phyloP scores from a whole-genome alignment of 2,113 vertebrate genomes.

The Cervus canadensis region DNA sequence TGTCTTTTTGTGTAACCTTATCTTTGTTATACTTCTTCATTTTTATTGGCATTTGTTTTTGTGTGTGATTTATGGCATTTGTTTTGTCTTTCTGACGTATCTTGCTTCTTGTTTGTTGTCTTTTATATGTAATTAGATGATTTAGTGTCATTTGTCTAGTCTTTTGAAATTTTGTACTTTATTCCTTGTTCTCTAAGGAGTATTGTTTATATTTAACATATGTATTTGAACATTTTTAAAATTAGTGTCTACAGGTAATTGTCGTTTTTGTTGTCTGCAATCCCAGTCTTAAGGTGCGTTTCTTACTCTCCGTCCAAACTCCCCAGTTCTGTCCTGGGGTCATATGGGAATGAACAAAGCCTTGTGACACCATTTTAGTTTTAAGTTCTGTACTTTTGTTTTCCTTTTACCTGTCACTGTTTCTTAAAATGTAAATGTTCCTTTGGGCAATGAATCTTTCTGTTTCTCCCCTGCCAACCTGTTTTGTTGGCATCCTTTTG shows the following conservation, averaged over 20 bases:
- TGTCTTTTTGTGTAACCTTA: not conserved
- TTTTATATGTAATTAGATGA: not conserved
- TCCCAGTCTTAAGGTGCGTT: fast-evolving
- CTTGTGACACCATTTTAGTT: no score
- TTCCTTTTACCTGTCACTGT: not conserved
- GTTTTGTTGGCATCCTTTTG: not conserved
- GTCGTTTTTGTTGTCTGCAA: not conserved
- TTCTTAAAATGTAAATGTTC: not conserved
- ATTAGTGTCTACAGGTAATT: not conserved
- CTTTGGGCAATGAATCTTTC: not conserved
- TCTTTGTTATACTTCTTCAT: not conserved
- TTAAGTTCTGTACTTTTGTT: not conserved
- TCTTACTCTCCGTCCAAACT: not conserved
- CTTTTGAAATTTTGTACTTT: not conserved
- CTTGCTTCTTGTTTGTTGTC: not conserved
- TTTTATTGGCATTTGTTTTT: not conserved
- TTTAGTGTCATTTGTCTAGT: not conserved
- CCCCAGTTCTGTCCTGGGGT: not conserved
- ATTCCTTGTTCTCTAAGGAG: not conserved
- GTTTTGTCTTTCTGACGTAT: not conserved
- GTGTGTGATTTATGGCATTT: not conserved
- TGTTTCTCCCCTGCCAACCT: not conserved
- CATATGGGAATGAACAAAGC: not conserved
- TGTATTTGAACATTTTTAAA: not conserved
- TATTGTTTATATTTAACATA: not conserved